Evolutionary conservation across 2,888 invertebrate genomes (phyloP).

Genomic region (Gymnosoma rotundatum): DNA sequence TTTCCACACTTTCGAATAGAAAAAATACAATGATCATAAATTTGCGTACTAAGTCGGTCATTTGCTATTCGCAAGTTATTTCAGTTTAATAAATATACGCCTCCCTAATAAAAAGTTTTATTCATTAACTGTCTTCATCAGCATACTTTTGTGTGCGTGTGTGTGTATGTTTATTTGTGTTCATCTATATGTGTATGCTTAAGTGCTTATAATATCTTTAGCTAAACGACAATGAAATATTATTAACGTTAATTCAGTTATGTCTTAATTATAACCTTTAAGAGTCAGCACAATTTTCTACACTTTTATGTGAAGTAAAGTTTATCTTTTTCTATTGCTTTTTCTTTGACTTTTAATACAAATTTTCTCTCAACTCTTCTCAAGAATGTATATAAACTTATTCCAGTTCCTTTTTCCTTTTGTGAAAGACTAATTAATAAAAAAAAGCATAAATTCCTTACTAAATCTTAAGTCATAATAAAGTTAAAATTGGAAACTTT

Average conservation of each 20-base stretch:
- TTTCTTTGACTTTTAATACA: not conserved
- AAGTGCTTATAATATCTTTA: slow-evolving; percentile 41
- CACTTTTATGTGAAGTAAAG: slow-evolving; percentile 72
- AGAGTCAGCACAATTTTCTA: slow-evolving; percentile 59
- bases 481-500: slow-evolving; percentile 17
- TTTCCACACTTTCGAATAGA: too few relatives aligned
- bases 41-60: too few relatives aligned
- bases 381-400: slow-evolving; percentile 28
- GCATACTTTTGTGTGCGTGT: not conserved
- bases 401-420: slow-evolving; percentile 13
- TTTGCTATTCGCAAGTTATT: too few relatives aligned
- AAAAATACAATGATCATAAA: too few relatives aligned
- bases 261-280: slow-evolving; percentile 79
- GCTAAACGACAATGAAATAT: slow-evolving; percentile 68
- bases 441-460: slow-evolving; percentile 16
- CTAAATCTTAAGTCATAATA: slow-evolving; percentile 7
- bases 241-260: slow-evolving; percentile 80
- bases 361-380: slow-evolving; percentile 8
- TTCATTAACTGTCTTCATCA: not conserved
- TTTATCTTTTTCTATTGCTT: slow-evolving; percentile 7
- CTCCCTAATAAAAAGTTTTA: too few relatives aligned
- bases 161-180: not conserved
- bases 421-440: slow-evolving; percentile 19
- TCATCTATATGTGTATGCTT: not conserved
- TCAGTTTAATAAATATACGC: too few relatives aligned